A percentile compares a stretch with the other conserved stretches of the same genome.
Conservation (phyloP, 2,888 invertebrate genomes). For the Trichopria drosophilae region DNA sequence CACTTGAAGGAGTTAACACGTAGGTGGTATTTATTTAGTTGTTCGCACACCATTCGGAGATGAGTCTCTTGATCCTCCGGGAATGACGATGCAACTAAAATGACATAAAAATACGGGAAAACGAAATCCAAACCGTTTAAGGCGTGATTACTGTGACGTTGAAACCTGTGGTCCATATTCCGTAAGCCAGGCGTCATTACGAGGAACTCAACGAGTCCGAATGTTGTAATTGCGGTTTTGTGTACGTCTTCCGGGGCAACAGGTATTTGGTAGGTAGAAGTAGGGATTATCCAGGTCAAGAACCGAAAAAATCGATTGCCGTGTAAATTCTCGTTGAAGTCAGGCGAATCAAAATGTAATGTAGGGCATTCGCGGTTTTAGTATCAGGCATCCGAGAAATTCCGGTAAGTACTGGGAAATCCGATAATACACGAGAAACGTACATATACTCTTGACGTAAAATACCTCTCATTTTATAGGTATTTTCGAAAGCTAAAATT, state of each 20-base stretch:
- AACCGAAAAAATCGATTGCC: too few species aligned
- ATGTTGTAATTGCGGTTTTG: constrained; percentile 13
- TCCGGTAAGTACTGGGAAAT: background rate
- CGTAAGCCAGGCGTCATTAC: too few species aligned
- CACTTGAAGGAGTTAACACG: background rate
- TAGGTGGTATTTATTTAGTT: background rate
- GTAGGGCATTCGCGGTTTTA: too few species aligned
- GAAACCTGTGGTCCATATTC: constrained; percentile 31
- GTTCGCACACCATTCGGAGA: background rate
- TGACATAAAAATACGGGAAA: constrained; percentile 49
- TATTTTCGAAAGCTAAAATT: too few species aligned
- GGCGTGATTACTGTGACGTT: constrained; percentile 50
- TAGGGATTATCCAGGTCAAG: too few species aligned
- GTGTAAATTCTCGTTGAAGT: too few species aligned
- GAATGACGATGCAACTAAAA: constrained; percentile 35
- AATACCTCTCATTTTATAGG: too few species aligned
- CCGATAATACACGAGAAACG: background rate
- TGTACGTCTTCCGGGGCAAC: constrained; percentile 11
- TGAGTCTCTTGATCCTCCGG: constrained; percentile 11
- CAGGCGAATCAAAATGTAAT: too few species aligned
- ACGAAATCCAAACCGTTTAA: constrained; percentile 44
- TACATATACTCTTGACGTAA: too few species aligned
- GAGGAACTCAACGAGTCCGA: constrained; percentile 11
- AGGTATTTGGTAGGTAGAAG: background rate
- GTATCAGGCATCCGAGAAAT: too few species aligned